Base-by-base conservation (phyloP, 2,797 vertebrate species). In the Tachyglossus aculeatus region DNA sequence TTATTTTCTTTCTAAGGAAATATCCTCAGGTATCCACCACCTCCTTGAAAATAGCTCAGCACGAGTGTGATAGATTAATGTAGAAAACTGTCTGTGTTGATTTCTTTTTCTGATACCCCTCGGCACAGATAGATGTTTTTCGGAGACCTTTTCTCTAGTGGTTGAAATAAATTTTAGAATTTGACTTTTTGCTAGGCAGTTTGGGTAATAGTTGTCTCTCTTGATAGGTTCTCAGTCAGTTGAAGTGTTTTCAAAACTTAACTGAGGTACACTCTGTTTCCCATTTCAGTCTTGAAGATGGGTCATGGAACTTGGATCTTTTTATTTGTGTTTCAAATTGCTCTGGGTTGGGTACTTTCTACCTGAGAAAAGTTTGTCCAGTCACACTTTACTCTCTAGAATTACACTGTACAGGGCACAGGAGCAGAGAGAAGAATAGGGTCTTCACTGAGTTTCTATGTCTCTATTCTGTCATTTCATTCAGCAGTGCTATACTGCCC, bases 41-140 rank as follows among this genome's bases (percentile, higher is more conserved):
- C 19, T 12, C 15, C 38, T 80, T 80, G 33, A 57, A 78, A 82
- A 66, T 52, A 71, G 64, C 43, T 73, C 58, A 41, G 4, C 38
- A 38, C 14, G 79, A 66, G 15, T 36, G 52, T 56, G 44, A 38
- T 67, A 82, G 61, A 61, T 76, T 56, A 77, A 60, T 5, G 0
- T 13, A 57, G 78, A 55, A 55, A 80, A 64, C 19, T 27, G 13
- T 0, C 7, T 33, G 1, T 8, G 9, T 22, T 54, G 11, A 63
- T 66, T 82, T 78, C 48, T 71, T 71, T 82, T 62, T 81, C 2
- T 39, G 43, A 13, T 61, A 39, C 16, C 7, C 56, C 67, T 16
- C 65, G 40, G 3, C 16, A 32, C 53, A 27, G 70, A 43, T 6
- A 45, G 5, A 13, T 72, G 60, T 47, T 71, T n/a, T 67, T 7